These are phyloP conservation scores for Dipodomys merriami DNA, from an alignment of 2,113 vertebrate genomes.

Conservation along the genomic window DNA sequence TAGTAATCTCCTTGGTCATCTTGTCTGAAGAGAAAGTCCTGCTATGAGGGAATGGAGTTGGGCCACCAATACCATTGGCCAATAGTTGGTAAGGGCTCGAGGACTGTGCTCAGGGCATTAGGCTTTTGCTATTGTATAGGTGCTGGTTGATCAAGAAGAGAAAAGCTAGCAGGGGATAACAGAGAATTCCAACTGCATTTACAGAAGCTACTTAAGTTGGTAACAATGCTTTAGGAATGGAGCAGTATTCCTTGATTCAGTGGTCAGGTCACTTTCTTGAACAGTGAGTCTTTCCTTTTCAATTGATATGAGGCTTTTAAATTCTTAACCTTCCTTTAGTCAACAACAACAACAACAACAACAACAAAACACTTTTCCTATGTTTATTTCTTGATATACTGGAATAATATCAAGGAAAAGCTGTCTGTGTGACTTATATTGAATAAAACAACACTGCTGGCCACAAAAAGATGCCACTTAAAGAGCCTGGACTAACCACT, in stretches of 20 bases:
- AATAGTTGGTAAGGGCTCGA: neutral
- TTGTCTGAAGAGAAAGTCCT: neutral
- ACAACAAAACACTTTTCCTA: neutral
- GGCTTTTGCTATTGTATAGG: neutral
- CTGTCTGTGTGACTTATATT: neutral
- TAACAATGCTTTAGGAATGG: neutral
- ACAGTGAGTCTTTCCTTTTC: neutral
- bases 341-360: neutral
- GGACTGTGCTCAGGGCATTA: neutral
- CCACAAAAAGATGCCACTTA: neutral
- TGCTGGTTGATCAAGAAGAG: neutral
- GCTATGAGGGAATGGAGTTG: accelerated
- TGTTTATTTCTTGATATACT: neutral
- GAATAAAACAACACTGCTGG: neutral
- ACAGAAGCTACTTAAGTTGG: neutral
- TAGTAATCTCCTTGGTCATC: too few relatives aligned
- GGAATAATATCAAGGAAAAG: neutral
- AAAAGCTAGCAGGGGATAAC: neutral
- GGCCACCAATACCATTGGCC: neutral
- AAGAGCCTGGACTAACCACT: neutral
- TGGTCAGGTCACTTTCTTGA: neutral
- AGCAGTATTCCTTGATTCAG: neutral
- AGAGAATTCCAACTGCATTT: neutral
- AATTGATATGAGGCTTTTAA: neutral
- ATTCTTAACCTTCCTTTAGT: conserved; percentile 30